Percentiles rank a stretch among this genome's conserved stretches.
Conservation (phyloP, 2,888 invertebrate genomes). For the Amphipyra tragopoginis region DNA sequence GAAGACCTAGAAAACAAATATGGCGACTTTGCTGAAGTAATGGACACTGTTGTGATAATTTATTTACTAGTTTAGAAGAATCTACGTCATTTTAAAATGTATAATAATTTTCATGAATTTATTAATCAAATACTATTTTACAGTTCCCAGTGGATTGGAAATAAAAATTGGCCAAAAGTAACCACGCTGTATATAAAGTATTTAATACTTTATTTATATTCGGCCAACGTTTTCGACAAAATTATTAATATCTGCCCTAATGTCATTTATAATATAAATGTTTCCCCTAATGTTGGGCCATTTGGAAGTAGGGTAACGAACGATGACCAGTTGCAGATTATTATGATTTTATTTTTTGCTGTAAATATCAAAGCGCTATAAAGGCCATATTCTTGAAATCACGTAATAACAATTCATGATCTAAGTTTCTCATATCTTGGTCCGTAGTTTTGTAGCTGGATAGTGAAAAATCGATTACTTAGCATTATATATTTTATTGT, state of each 20-base stretch:
- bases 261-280: slow-evolving; percentile 55
- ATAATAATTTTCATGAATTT: too few relatives aligned
- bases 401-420: slow-evolving; percentile 4
- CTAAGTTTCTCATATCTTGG: too few relatives aligned
- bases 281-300: slow-evolving; percentile 39
- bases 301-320: slow-evolving; percentile 34
- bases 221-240: slow-evolving; percentile 44
- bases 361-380: slow-evolving; percentile 6
- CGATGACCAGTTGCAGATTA: slow-evolving; percentile 38
- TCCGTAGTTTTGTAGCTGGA: too few relatives aligned
- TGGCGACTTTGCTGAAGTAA: too few relatives aligned
- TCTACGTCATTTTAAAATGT: too few relatives aligned
- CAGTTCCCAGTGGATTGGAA: too few relatives aligned
- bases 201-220: slow-evolving; percentile 52
- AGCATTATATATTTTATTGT: too few relatives aligned
- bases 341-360: slow-evolving; percentile 20
- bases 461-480: too few relatives aligned
- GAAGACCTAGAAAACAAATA: too few relatives aligned
- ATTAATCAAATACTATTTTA: not conserved
- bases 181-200: slow-evolving; percentile 49
- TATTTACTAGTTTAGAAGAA: too few relatives aligned
- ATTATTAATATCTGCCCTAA: slow-evolving; percentile 51
- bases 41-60: too few relatives aligned
- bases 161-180: not conserved
- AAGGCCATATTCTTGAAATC: slow-evolving; percentile 26